Evolutionary conservation across 2,888 invertebrate species (phyloP), one percentile per base, ranked within the genome.

Genomic region (Chrysodeixis includens): DNA sequence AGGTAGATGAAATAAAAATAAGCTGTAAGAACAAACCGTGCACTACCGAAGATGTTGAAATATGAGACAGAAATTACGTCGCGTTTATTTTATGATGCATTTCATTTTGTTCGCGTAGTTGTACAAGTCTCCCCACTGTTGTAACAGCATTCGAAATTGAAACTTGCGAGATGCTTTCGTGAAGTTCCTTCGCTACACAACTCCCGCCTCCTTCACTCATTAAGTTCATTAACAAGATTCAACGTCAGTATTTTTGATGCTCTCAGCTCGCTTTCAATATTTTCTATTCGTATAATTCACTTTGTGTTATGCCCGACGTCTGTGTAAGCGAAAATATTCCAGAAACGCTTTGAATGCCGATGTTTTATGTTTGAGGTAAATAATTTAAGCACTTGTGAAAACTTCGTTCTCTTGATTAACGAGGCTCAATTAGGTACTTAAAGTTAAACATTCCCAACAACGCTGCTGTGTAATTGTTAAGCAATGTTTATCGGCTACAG

Each of bases 291-390:
- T 86, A 83, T 87, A 89, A 90, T 89, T 91, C 88, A 87, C 87
- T 91, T 91, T 90, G 89, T 89, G 82, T 89, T 89, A 75, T 81
- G 79, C 87, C 83, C 84, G 84, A 89, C 86, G 87, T 89, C 90
- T 91, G 90, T 89, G 91, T 92, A 89, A 88, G 90, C 92, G 83
- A 86, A 92, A 94, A 91, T 91, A 92, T 92, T 92, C 83, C 85
- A 87, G 89, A 90, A 92, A 91, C 89, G 88, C 90, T 94, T 93
- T 92, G 90, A 92, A 92, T 90, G 88, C 86, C 89, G 87, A 92
- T 92, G 92, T 93, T 93, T 93, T 92, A 88, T 93, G 92, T 93
- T 93, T 90, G 90, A 90, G 92, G 92, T 90, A 92, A 93, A 94
- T 93, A 92, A 93, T 93, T 92, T 90, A 89, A 93, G 91, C 89